phyloP scores from a whole-genome alignment of 1,140 invertebrate genomes.

The Chionoecetes opilio region DNA sequence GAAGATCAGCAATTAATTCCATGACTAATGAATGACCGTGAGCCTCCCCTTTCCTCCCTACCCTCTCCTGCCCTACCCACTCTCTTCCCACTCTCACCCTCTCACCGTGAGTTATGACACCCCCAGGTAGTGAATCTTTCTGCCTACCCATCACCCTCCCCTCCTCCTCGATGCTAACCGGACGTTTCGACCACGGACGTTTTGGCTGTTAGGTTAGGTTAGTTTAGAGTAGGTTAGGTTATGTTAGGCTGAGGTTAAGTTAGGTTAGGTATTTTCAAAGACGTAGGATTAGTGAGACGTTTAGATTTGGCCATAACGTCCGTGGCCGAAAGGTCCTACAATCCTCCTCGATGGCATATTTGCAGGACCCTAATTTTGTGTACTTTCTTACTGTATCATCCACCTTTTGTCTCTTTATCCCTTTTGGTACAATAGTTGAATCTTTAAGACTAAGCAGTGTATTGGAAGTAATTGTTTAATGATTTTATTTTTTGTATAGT shows the following conservation, averaged over 20 bases:
- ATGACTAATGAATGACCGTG: background rate
- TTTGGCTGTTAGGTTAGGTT: no score
- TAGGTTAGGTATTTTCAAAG: no score
- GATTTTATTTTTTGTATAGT: no score
- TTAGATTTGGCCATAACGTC: no score
- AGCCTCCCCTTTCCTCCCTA: background rate
- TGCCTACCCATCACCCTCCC: background rate
- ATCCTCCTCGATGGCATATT: background rate
- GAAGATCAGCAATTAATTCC: conserved; percentile 15
- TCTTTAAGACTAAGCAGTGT: no score
- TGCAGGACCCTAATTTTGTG: conserved; percentile 8
- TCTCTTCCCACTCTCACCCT: background rate
- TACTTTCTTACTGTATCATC: background rate
- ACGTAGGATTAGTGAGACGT: no score
- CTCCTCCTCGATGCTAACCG: no score
- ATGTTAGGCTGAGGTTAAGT: no score
- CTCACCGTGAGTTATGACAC: background rate
- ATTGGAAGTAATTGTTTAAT: no score
- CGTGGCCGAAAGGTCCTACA: no score
- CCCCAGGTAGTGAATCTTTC: background rate
- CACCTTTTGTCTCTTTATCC: background rate
- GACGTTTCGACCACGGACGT: no score
- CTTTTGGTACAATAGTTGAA: background rate
- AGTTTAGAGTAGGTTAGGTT: no score
- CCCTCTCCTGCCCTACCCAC: background rate